Percentiles rank a stretch among this genome's conserved stretches.
Conservation (phyloP, 2,888 invertebrate species). For the Pristionchus exspectatus region DNA sequence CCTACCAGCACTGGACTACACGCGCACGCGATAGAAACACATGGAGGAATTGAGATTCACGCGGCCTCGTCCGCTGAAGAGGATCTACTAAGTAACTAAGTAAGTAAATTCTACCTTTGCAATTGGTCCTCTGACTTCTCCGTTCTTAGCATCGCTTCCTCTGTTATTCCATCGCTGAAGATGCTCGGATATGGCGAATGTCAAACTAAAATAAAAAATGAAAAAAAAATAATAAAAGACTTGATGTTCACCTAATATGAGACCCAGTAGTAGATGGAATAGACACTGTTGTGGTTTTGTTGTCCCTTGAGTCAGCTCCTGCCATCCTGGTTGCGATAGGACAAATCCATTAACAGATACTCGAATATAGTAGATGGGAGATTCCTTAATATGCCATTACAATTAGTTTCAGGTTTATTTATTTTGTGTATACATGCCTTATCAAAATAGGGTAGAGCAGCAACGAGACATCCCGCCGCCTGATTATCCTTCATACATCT, state of each 20-base stretch:
- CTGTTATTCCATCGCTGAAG: constrained; percentile 19
- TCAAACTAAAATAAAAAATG: not conserved
- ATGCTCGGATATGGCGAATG: constrained; percentile 33
- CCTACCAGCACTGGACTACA: too few species aligned
- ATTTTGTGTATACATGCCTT: not conserved
- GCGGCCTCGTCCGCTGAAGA: too few species aligned
- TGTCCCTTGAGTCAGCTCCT: constrained; percentile 28
- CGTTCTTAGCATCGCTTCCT: not conserved
- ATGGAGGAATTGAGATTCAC: too few species aligned
- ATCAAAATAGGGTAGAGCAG: constrained; percentile 44
- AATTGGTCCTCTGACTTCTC: not conserved
- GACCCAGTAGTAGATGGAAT: not conserved
- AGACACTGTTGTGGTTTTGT: constrained; percentile 13
- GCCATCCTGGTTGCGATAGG: constrained; percentile 41
- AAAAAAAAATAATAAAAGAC: not conserved
- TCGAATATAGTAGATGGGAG: constrained; percentile 49
- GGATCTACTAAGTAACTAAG: too few species aligned
- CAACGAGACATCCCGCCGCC: constrained; percentile 25
- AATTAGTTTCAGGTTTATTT: not conserved
- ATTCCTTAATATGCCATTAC: not conserved
- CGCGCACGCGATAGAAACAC: too few species aligned
- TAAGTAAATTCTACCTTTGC: not conserved
- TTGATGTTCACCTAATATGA: not conserved
- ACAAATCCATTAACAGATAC: constrained; percentile 52
- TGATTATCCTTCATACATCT: not conserved